Evolutionary conservation across 2,797 vertebrate genomes (phyloP), one percentile per base, ranked within the genome.

Genomic region (Lutjanus argentimaculatus): DNA sequence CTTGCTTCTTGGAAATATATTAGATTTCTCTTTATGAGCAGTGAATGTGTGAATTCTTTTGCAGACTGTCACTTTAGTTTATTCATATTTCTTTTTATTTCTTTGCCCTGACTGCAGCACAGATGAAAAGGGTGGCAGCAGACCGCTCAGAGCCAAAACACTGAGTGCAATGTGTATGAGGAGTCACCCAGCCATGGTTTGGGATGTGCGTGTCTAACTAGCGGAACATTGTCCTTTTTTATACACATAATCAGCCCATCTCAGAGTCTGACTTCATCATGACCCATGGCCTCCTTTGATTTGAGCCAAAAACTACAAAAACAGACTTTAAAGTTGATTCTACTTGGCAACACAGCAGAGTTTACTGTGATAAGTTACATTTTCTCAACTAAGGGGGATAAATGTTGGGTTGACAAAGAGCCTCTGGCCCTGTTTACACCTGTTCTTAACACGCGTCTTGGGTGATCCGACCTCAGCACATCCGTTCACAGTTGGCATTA

Each of bases 61-160:
- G 14, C 55, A 77, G 21, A 63, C 51, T 86, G 81, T 77, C 82
- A 81, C 75, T 86, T 89, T 56, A 57, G 56, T 80, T 74, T 81
- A 51, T 77, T 75, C 64, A 9, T 79, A 77, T 61, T 67, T 77
- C 64, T 62, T 71, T 78, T 67, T 49, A 75, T 75, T 75, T 58
- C 36, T 49, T 66, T 66, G 65, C 68, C 59, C 61, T 66, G 63
- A 67, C 59, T 66, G 59, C 40, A 73, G 67, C 12, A 30, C n/a
- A 48, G 67, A 80, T 74, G 49, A 79, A 85, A 67, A 67, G 42
- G 21, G 57, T 61, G 68, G 66, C 83, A 85, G 71, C 55, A 67
- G 7, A 71, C 69, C 3, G 56, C 79, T 85, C 75, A 56, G 16
- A 82, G 85, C 75, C 75, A 87, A 73, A 80, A 80, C 75, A 78